Percentiles rank a stretch among this genome's conserved stretches.
Conservation (phyloP, 1,140 invertebrate species). For the Tribolium madens region DNA sequence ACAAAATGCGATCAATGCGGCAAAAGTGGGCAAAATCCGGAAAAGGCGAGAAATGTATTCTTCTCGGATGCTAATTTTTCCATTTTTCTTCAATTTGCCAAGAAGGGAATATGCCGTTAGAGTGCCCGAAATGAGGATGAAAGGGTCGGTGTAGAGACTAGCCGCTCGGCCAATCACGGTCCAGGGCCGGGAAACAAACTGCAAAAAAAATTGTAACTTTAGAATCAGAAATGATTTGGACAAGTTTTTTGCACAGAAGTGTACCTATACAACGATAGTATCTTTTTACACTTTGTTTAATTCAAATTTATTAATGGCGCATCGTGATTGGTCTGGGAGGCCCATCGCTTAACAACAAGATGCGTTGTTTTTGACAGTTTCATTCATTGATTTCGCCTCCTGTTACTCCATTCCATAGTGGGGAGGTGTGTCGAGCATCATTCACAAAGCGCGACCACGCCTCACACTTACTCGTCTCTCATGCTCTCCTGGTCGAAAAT, state of each 20-base stretch:
- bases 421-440: neutral
- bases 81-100: constrained; percentile 70
- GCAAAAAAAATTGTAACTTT: too few species aligned
- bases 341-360: too few species aligned
- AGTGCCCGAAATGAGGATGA: constrained; percentile 81
- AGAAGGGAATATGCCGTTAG: constrained; percentile 76
- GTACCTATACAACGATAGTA: too few species aligned
- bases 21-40: constrained; percentile 71
- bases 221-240: too few species aligned
- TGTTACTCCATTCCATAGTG: constrained; percentile 4
- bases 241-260: too few species aligned
- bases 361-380: too few species aligned
- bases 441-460: neutral
- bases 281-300: too few species aligned
- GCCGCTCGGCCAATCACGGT: constrained; percentile 79
- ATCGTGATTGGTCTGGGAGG: neutral
- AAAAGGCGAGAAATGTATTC: constrained; percentile 74
- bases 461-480: neutral
- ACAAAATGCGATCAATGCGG: constrained; percentile 73
- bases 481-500: constrained; percentile 47
- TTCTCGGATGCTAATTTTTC: constrained; percentile 71
- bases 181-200: constrained; percentile 77
- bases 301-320: neutral
- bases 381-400: neutral
- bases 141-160: constrained; percentile 82